Percentiles rank a stretch among this genome's conserved stretches.
Evolutionary conservation across 2,113 vertebrate species (phyloP).

Genomic region (Sorex araneus): DNA sequence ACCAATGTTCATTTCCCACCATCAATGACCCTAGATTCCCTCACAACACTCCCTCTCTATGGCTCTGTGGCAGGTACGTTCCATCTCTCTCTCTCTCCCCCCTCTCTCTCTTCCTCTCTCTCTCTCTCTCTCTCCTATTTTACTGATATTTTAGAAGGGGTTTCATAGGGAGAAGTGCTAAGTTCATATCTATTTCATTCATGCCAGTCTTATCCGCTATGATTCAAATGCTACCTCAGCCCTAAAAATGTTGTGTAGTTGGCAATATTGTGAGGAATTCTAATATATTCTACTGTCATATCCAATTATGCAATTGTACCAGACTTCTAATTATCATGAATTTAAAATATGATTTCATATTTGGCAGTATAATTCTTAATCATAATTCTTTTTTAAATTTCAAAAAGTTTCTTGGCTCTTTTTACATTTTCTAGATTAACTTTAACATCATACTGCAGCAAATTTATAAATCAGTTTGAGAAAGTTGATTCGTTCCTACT

Average conservation of each 20-base stretch:
- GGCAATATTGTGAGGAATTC: conserved; percentile 64
- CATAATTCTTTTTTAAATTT: conserved; percentile 71
- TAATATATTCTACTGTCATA: conserved; percentile 41
- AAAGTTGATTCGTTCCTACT: conserved; percentile 46
- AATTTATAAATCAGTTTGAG: conserved; percentile 52
- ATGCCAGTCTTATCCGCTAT: neutral
- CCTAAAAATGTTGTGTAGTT: conserved; percentile 61
- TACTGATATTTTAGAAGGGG: conserved; percentile 31
- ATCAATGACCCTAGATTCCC: too few species aligned
- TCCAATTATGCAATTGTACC: conserved; percentile 64
- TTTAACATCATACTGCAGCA: conserved; percentile 59
- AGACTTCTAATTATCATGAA: conserved; percentile 70
- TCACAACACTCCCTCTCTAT: too few species aligned
- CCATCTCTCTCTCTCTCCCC: too few species aligned
- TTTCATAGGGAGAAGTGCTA: conserved; percentile 26
- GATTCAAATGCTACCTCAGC: conserved; percentile 59
- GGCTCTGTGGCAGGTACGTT: too few species aligned
- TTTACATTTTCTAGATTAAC: conserved; percentile 54
- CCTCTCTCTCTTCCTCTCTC: too few species aligned
- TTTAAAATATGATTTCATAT: conserved; percentile 73
- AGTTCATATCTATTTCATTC: conserved; percentile 5
- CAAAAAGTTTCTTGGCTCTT: conserved; percentile 56
- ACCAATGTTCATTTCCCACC: too few species aligned
- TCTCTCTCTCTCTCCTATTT: neutral
- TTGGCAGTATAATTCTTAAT: conserved; percentile 67